Percentiles rank a stretch among this genome's conserved stretches.
Conservation (phyloP, 2,113 vertebrate genomes). For the Oceanites oceanicus region DNA sequence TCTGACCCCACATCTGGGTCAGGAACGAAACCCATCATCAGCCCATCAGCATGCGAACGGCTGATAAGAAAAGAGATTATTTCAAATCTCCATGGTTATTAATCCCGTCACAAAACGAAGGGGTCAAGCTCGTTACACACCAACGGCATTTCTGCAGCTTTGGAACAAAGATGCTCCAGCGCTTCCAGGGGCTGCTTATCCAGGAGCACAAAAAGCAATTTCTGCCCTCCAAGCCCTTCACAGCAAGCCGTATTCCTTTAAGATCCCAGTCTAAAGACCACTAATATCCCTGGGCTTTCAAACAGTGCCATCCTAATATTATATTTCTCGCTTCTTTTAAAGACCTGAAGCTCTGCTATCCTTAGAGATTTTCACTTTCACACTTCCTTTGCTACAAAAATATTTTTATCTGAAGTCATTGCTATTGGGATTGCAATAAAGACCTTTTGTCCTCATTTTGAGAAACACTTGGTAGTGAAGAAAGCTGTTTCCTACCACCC, state of each 20-base stretch:
- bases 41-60: neutral
- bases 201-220: neutral
- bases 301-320: neutral
- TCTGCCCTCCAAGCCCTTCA: neutral
- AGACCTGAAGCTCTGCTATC: neutral
- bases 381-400: neutral
- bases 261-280: neutral
- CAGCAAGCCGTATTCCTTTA: neutral
- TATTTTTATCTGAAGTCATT: neutral
- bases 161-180: neutral
- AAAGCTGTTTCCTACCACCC: neutral
- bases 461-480: too few relatives aligned
- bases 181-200: neutral
- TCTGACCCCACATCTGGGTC: neutral
- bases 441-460: neutral
- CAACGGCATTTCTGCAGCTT: neutral
- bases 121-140: neutral
- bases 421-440: neutral
- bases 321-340: neutral
- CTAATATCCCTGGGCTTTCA: neutral
- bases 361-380: neutral
- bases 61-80: neutral
- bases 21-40: neutral
- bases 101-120: neutral
- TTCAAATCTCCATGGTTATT: neutral